Evolutionary conservation across 2,888 invertebrate genomes (phyloP), one percentile per base, ranked within the genome.

Genomic region (Amphipoea oculea): DNA sequence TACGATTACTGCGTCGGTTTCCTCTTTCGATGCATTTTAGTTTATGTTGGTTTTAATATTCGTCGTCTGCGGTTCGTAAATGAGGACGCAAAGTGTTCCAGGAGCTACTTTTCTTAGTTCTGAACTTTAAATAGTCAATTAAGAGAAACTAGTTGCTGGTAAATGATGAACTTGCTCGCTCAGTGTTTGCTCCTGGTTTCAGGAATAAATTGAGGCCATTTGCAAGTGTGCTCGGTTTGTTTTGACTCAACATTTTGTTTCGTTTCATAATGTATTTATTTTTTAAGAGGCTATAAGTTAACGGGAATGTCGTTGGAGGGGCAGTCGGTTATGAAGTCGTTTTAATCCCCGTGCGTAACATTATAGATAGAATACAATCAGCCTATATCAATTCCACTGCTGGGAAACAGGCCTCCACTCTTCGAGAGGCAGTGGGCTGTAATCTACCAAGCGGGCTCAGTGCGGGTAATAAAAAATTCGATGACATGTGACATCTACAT

Each of bases 71-170:
- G 78, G 86, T 48, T 66, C 62, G 68, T 66, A 72, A 84, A 84
- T 83, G 86, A 79, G 86, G 69, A 83, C 74, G 79, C 79, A 60
- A 79, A 84, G 83, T 84, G 84, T 84, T 86, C 62, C 69, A 72
- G 65, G n/a, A 86, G 83, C 86, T 86, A 86, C 83, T 84, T 86
- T 84, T 83, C 84, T 84, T 75, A 84, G 84, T 83, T 83, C 57
- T 66, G 83, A 84, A 84, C 86, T 86, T 84, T 84, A 84, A 84
- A 86, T 86, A 84, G 86, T 84, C 84, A 84, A 84, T 84, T 84
- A 84, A 83, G 84, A 75, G 83, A 79, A 86, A 86, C 84, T 84
- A 83, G 86, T 84, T 83, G 84, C 74, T 86, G 74, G 83, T 84
- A 75, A 84, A 86, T 86, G 86, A 84, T 84, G 86, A 84, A 84